Evolutionary conservation across 2,888 invertebrate genomes (phyloP), one percentile per base, ranked within the genome.

Genomic region (Biston betularia): DNA sequence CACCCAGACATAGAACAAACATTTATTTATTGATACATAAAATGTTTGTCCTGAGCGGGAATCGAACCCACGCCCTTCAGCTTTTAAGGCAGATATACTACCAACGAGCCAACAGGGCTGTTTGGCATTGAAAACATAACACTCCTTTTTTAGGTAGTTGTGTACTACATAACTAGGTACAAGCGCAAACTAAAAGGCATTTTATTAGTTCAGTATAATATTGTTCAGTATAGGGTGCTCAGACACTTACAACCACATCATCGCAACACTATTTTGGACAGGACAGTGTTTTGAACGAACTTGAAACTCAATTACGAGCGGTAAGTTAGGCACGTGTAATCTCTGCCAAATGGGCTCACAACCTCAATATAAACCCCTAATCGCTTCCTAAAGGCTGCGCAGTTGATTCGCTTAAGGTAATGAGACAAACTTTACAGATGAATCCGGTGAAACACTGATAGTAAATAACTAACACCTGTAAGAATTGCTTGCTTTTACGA

Each of bases 221-320:
- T n/a, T n/a, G n/a, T n/a, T n/a, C n/a, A n/a, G 3, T 3, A 24
- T 24, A 24, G 24, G 24, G 3, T 3, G 24, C 3, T 24, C 24
- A 24, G 24, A 3, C 24, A 24, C 24, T 3, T 24, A 24, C 38
- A 38, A 38, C 9, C 8, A 38, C 6, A 38, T 24, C 3, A 66
- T 57, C 65, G 50, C 71, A 67, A 73, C 63, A 44, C 49, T 68
- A 68, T 71, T 42, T 24, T 40, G 38, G 40, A n/a, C 15, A 24
- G 54, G 6, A 12, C 44, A 73, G 63, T 72, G 49, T 70, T 63
- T 57, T 38, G 46, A 56, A 67, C 67, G 52, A 52, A 60, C 55
- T 49, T 63, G 52, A 57, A 71, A 74, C 69, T 71, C 69, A 68
- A 69, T 74, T 71, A 73, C 62, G 44, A 50, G 54, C 54, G 50